phyloP scores from a whole-genome alignment of 2,113 vertebrate species.

The Stigmatopora argus region DNA sequence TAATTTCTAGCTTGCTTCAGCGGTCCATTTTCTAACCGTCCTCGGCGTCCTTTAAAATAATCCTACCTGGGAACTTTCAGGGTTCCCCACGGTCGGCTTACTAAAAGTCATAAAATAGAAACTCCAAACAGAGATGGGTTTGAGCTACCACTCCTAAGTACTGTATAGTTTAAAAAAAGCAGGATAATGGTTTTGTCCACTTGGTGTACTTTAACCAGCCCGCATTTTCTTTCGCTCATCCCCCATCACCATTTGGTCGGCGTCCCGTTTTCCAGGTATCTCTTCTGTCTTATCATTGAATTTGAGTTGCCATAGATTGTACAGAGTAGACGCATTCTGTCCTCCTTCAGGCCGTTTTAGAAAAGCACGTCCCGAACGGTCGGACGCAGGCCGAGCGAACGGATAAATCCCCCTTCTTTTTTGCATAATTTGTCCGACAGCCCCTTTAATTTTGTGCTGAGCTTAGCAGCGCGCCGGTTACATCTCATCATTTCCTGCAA shows the following conservation, averaged over 20 bases:
- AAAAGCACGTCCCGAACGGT: slow-evolving; percentile 23
- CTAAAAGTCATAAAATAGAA: too few relatives aligned
- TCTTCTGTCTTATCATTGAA: slow-evolving; percentile 14
- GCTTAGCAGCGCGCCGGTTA: slow-evolving; percentile 48
- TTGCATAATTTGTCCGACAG: slow-evolving; percentile 60
- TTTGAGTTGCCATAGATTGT: slow-evolving; percentile 14
- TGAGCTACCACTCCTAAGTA: background rate
- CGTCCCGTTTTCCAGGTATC: slow-evolving; percentile 18
- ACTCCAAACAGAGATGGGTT: too few relatives aligned
- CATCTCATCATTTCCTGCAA: slow-evolving; percentile 54
- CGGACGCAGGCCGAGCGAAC: slow-evolving; percentile 23
- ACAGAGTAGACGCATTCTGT: slow-evolving; percentile 7
- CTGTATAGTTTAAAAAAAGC: background rate
- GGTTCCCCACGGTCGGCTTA: too few relatives aligned
- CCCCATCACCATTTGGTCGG: slow-evolving; percentile 9
- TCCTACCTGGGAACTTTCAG: too few relatives aligned
- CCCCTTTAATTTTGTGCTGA: slow-evolving; percentile 62
- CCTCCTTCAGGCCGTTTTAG: slow-evolving; percentile 12
- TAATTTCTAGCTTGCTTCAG: too few relatives aligned
- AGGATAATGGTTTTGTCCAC: background rate
- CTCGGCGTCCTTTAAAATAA: too few relatives aligned
- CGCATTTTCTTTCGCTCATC: slow-evolving; percentile 42
- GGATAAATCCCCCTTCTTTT: slow-evolving; percentile 40
- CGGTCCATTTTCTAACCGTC: too few relatives aligned
- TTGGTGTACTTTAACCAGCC: slow-evolving; percentile 26